Evolutionary conservation across 2,797 vertebrate species (phyloP).

Genomic region (Anisognathus igniventris): DNA sequence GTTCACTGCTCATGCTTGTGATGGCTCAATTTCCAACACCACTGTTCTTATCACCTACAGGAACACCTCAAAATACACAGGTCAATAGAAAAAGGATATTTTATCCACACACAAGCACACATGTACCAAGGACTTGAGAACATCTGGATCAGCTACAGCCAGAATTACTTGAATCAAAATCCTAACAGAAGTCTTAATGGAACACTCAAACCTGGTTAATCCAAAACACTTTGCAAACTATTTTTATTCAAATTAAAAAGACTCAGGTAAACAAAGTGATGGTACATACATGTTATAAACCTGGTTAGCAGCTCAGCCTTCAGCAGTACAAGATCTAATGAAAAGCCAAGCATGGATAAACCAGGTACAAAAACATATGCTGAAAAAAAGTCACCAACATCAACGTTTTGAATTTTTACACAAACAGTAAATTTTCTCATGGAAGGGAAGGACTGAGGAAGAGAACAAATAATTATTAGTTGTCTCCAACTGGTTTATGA

Average conservation of each 20-base stretch:
- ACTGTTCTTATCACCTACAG: neutral
- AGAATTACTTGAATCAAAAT: slow-evolving; percentile 36
- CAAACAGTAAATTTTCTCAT: slow-evolving; percentile 59
- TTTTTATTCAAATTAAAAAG: slow-evolving; percentile 83
- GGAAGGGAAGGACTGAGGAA: slow-evolving; percentile 53
- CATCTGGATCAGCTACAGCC: neutral
- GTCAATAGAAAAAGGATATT: neutral
- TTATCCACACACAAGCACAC: neutral
- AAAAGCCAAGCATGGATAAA: slow-evolving; percentile 74
- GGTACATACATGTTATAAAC: slow-evolving; percentile 76
- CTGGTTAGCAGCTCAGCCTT: slow-evolving; percentile 71
- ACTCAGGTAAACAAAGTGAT: slow-evolving; percentile 78
- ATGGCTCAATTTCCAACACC: neutral
- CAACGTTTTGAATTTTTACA: slow-evolving; percentile 58
- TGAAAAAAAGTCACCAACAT: slow-evolving; percentile 64
- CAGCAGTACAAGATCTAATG: slow-evolving; percentile 70
- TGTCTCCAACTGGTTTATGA: slow-evolving; percentile 60
- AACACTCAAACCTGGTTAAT: slow-evolving; percentile 75
- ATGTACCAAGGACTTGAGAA: neutral
- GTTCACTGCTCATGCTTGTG: neutral
- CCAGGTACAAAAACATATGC: slow-evolving; percentile 71
- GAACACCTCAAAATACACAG: neutral
- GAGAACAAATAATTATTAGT: slow-evolving; percentile 57
- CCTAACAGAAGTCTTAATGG: slow-evolving; percentile 42
- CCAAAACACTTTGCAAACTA: slow-evolving; percentile 80